Base-by-base conservation (phyloP, 2,797 vertebrate genomes). In the Notolepis coatsorum region DNA sequence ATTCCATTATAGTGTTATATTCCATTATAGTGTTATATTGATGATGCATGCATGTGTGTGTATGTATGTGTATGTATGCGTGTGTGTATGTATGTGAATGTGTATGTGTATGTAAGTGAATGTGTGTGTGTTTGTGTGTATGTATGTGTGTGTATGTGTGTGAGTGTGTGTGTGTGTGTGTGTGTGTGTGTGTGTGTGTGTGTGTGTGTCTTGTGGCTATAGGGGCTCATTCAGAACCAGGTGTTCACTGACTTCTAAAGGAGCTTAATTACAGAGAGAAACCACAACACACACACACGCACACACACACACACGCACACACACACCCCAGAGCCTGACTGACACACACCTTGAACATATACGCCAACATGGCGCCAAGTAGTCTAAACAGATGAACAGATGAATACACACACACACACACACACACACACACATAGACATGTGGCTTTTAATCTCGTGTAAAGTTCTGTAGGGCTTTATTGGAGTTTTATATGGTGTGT, bases 231-330 rank as follows among this genome's bases (percentile, higher is more conserved):
- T 85, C 68, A 85, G 65, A 80, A 75, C 85, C 87, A 89, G 89
- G 88, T 91, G 88, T n/a, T n/a, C 77, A 63, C 60, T 63, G 64
- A 67, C 82, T 85, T 89, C 80, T 84, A 73, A 88, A 82, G 83
- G 73, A 67, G 65, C 68, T 68, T 88, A 89, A 89, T 89, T 83
- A 88, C 76, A 79, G 75, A 69, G 74, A 33, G 62, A 78, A 82
- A 84, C 85, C 84, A 89, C 85, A 89, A 88, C 86, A 88, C 77
- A 86, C 69, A 65, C 75, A 57, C 76, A 68, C 79, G 73, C 71
- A 79, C 50, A 33, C 12, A 53, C 56, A 23, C 47, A 42, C 48
- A 51, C 55, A 39, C 58, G 60, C 66, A 65, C 58, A 72, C 56
- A 73, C 56, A 38, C 33, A 52, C 20, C n/a, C n/a, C n/a, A n/a